Evolutionary conservation across 2,113 vertebrate genomes (phyloP), one percentile per base, ranked within the genome.

Genomic region (Pagrus major): DNA sequence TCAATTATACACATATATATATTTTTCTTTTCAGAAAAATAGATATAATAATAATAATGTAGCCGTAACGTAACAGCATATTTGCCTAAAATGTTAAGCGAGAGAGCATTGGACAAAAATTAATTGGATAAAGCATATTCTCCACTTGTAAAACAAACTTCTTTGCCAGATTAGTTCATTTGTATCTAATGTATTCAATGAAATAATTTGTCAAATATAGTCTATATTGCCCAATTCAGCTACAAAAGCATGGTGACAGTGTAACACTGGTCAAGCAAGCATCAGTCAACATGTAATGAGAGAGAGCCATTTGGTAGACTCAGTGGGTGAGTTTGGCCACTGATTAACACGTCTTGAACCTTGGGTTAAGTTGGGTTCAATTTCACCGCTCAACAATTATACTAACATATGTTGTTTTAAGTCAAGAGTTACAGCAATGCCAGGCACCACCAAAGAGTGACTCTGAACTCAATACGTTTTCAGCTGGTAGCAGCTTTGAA

Each of bases 121-220:
- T 70, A 33, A 46, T 58, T 56, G 46, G 6, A 5, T 21, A 59
- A 46, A 74, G 51, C 77, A 23, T 68, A 47, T 55, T 82, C 11
- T 47, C 27, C 46, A 61, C 37, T 44, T 58, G 29, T n/a, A 23
- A 68, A 29, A 73, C 51, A 59, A 70, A 70, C 25, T n/a, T n/a
- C 59, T 35, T 72, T 46, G 35, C 55, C 14, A 78, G 58, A 85
- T 75, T 55, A 35, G 25, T 78, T 47, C 31, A 69, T 80, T 78
- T 68, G 23, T 72, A 47, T 60, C 44, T 42, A 59, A 67, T 15
- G 20, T 63, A 73, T 69, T 20, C 76, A 29, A 58, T 61, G 56
- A 20, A 21, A 47, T 39, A 49, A 64, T 60, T 25, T 55, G 29
- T 73, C 31, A 58, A 56, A 71, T 20, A 44, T 12, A 41, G 42